A percentile compares a stretch with the other conserved stretches of the same genome.
Conservation (phyloP, 1,140 invertebrate species). For the Drosophila triauraria region DNA sequence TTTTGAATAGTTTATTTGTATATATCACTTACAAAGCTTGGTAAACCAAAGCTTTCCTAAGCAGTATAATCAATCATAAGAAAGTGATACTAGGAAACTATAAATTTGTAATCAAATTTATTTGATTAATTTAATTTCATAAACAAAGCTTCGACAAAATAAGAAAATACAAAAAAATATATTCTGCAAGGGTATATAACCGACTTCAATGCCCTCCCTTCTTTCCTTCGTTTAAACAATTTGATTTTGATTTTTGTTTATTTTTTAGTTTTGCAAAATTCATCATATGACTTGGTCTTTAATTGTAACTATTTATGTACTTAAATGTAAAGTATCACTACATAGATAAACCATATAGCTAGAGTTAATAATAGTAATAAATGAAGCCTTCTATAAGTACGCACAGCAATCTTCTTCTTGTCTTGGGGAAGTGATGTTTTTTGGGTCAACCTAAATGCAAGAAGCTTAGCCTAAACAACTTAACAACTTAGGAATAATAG, state of each 20-base stretch:
- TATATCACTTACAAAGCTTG: too few relatives aligned
- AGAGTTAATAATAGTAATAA: background rate
- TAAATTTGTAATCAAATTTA: too few relatives aligned
- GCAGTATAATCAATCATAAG: too few relatives aligned
- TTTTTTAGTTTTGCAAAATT: background rate
- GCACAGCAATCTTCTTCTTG: conserved; percentile 10
- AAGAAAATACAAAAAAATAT: too few relatives aligned
- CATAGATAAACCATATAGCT: conserved; percentile 7
- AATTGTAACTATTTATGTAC: conserved; percentile 24
- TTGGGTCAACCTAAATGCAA: background rate
- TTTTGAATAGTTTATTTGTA: too few relatives aligned
- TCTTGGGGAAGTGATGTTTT: background rate
- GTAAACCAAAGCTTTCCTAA: too few relatives aligned
- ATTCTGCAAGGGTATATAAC: background rate
- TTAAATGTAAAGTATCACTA: conserved; percentile 17
- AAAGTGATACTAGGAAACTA: too few relatives aligned
- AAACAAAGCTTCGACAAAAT: too few relatives aligned
- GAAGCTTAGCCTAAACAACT: conserved; percentile 27
- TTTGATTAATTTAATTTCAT: too few relatives aligned
- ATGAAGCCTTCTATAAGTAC: conserved; percentile 21
- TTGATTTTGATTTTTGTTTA: background rate
- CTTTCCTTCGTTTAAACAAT: background rate
- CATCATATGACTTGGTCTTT: conserved; percentile 73
- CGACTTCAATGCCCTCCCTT: background rate
- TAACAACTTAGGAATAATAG: conserved; percentile 27